A percentile compares a stretch with the other conserved stretches of the same genome.
Conservation (phyloP, 1,140 invertebrate genomes). For the Brevipalpus yothersi region DNA sequence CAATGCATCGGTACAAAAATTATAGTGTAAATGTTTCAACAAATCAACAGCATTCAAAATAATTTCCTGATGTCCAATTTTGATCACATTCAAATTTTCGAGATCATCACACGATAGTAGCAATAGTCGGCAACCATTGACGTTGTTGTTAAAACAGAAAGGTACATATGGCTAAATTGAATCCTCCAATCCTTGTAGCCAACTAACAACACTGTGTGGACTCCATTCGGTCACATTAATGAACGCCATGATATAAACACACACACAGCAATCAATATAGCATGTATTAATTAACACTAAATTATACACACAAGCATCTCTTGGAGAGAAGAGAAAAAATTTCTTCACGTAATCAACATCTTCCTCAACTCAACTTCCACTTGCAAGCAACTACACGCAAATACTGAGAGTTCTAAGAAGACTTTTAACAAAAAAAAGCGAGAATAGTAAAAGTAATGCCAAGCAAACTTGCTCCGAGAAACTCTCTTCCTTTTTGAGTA, state of each 20-base stretch:
- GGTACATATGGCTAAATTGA: conserved; percentile 51
- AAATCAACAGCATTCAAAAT: conserved; percentile 70
- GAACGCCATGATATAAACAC: conserved; percentile 15
- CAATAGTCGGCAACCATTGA: conserved; percentile 55
- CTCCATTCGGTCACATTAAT: conserved; percentile 76
- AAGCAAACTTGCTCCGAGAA: no score
- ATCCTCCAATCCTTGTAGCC: conserved; percentile 66
- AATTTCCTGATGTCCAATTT: conserved; percentile 74
- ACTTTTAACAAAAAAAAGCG: no score
- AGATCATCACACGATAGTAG: conserved; percentile 59
- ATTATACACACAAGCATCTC: no score
- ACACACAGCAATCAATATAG: no score
- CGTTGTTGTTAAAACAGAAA: conserved; percentile 46
- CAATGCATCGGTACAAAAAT: conserved; percentile 63
- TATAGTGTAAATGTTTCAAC: conserved; percentile 65
- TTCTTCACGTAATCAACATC: no score
- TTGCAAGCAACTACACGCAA: no score
- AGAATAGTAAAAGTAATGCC: no score
- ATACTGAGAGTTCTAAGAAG: no score
- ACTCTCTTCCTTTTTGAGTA: no score
- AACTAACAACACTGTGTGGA: conserved; percentile 72
- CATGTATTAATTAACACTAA: no score
- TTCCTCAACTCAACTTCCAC: no score
- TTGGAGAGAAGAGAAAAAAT: no score
- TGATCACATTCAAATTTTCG: conserved; percentile 50